Base-by-base conservation (phyloP, 2,888 invertebrate genomes). In the Oegoconia quadripuncta region DNA sequence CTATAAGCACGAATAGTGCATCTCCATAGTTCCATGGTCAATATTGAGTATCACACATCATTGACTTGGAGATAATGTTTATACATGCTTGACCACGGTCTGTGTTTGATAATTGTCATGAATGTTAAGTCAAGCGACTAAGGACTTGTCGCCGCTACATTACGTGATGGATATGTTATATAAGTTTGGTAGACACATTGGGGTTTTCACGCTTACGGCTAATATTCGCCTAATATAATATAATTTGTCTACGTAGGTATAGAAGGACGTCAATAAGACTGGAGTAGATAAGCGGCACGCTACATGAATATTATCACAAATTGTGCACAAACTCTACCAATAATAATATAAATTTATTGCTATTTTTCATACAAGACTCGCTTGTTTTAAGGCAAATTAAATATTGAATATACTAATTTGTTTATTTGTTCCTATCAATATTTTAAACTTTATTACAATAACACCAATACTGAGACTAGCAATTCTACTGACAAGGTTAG, bases 191-290 rank as follows among this genome's bases (percentile, higher is more conserved):
- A 26, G 44, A 55, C 37, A 42, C 42, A 52, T 65, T 75, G 84
- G 82, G 81, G 82, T 82, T 80, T 74, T 69, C 69, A 81, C 62
- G 63, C 78, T 77, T 82, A 83, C 58, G 57, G 64, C 64, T 78
- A 82, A 76, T 64, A 80, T 78, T 83, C 64, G 60, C 71, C 86
- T 84, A 84, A 74, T 83, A 84, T 76, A 86, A 76, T n/a, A n/a
- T n/a, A n/a, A n/a, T n/a, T 82, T 80, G 65, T 71, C 86, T 86
- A 86, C 76, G 69, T n/a, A n/a, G n/a, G n/a, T 67, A 70, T 73
- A 75, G 68, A 81, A n/a, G 76, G 77, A 79, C 79, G 84, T 82
- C 76, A 79, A 80, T 61, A 74, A 73, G 74, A 77, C 75, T 63
- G 74, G n/a, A 77, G 70, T 75, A 72, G 70, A 8, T 69, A 81